A percentile compares a stretch with the other conserved stretches of the same genome.
Evolutionary conservation across 2,888 invertebrate species (phyloP).

Genomic region (Eristalis arbustorum): DNA sequence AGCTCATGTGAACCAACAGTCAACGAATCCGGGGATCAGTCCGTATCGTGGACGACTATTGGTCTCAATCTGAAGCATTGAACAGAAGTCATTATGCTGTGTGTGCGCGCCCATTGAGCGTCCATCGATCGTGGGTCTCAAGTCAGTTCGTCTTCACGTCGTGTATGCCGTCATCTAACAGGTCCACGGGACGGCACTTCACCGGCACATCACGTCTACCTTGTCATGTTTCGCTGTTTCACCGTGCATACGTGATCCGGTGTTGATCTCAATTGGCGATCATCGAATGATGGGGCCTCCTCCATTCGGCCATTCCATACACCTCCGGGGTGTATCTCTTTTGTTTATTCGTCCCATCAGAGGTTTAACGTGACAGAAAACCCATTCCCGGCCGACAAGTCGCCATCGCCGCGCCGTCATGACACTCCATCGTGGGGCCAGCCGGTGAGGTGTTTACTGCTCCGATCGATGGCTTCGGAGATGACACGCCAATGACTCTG

Average conservation of each 20-base stretch:
- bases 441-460: constrained; percentile 40
- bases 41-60: neutral
- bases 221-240: neutral
- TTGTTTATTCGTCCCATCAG: neutral
- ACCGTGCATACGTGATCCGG: neutral
- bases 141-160: neutral
- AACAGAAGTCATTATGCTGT: neutral
- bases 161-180: neutral
- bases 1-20: too few species aligned
- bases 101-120: neutral
- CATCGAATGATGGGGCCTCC: neutral
- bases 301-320: neutral
- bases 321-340: neutral
- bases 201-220: neutral
- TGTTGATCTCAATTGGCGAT: neutral
- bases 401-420: neutral
- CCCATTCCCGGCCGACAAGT: neutral
- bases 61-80: neutral
- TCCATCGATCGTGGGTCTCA: neutral
- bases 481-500: constrained; percentile 26
- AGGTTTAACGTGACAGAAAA: neutral
- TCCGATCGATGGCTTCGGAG: constrained; percentile 5
- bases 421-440: neutral
- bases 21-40: neutral
- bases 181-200: neutral